phyloP scores from a whole-genome alignment of 2,113 vertebrate species.

The Piaya cayana region DNA sequence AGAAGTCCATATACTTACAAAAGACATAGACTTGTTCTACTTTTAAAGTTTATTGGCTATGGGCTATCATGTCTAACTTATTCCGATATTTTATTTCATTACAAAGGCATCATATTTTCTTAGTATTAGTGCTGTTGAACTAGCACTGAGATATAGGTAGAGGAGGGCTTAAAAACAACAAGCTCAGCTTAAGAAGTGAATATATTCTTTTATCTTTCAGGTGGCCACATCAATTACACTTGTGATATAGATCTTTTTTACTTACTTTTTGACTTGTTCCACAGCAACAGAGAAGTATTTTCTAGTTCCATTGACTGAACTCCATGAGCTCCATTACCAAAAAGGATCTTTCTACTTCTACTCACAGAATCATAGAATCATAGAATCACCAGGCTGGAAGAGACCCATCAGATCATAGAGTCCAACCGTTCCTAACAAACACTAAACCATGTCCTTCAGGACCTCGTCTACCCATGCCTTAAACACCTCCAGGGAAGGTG shows the following conservation, averaged over 20 bases:
- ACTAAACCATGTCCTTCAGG: too few relatives aligned
- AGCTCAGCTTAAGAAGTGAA: neutral
- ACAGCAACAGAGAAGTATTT: neutral
- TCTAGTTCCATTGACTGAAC: neutral
- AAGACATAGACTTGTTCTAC: neutral
- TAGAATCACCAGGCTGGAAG: too few relatives aligned
- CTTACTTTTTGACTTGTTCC: too few relatives aligned
- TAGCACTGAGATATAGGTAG: neutral
- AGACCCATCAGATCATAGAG: too few relatives aligned
- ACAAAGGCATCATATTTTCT: neutral
- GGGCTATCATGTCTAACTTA: neutral
- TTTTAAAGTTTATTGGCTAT: neutral
- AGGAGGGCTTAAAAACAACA: neutral
- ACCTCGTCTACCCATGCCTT: too few relatives aligned
- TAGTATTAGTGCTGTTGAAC: neutral
- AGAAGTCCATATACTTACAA: neutral
- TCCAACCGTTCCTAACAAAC: too few relatives aligned
- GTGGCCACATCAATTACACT: neutral
- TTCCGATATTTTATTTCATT: neutral
- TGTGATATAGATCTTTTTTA: neutral
- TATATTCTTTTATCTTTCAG: neutral
- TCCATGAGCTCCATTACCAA: neutral
- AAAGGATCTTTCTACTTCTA: neutral
- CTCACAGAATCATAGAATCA: too few relatives aligned
- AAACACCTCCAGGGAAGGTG: too few relatives aligned